Base-by-base conservation (phyloP, 1,140 invertebrate genomes). In the Sweltsa coloradensis region DNA sequence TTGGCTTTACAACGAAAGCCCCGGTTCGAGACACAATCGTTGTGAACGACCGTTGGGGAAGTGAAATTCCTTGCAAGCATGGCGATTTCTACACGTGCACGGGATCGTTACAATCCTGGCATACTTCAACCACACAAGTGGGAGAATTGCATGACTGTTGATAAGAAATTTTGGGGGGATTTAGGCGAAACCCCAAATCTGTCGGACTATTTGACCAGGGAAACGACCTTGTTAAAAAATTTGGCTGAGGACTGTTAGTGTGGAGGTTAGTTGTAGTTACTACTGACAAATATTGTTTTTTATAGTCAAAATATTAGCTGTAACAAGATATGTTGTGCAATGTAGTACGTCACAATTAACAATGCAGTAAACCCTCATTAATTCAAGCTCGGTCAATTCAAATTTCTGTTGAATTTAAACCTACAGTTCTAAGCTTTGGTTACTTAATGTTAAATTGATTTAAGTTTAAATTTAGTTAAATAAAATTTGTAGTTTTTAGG, bases 1-100 rank as follows among this genome's bases (percentile, higher is more conserved):
- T 6, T 97, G 92, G 90, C 68, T 97, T 0, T 98, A 94, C 57
- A 97, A 96, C 63, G 81, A 92, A 5, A 96, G 90, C 63, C 91
- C 52, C 93, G 1, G 87, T 97, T 0, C 84, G 82, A 58, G 79
- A 94, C 42, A 84, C 77, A 5, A 75, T 97, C 6, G 88, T 95
- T 1, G 81, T 81, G 0, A 94, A 95, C 66, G 86, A 89, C 60
- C 71, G 89, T 56, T 92, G 88, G 88, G 91, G 93, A 3, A 65
- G 57, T 24, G 76, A 75, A 31, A 83, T 78, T 2, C 64, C 75
- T 1, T 95, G 92, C 51, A 71, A 83, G 54, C 92, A 97, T 69
- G 93, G 93, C 19, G 91, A 84, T 55, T 91, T 86, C 61, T 85
- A 81, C 49, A 93, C 83, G 27, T 87, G 83, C 57, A 58, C 70